Percentiles rank a stretch among this genome's conserved stretches.
These are phyloP conservation scores for Drosophila varians DNA, from an alignment of 1,140 invertebrate species.

Conservation along the genomic window DNA sequence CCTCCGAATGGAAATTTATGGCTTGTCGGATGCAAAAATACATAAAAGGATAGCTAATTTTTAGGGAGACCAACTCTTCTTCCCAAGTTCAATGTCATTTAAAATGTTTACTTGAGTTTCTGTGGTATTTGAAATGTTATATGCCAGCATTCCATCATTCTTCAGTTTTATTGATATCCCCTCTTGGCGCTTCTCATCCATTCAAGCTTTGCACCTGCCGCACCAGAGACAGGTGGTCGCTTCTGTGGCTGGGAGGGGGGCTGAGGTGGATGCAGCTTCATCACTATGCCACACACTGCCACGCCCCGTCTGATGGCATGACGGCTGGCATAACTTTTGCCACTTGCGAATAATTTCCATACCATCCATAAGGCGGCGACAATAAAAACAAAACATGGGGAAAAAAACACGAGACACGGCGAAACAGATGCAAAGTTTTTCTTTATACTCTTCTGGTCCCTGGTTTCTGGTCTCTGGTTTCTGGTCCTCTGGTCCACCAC, in stretches of 20 bases:
- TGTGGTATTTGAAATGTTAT: neutral
- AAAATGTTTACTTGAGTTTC: neutral
- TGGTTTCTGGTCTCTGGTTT: too few relatives aligned
- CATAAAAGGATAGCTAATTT: neutral
- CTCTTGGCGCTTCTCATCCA: conserved; percentile 18
- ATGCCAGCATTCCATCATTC: conserved; percentile 7
- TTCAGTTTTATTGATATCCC: conserved; percentile 26
- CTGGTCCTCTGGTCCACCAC: too few relatives aligned
- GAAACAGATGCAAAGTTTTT: conserved; percentile 55
- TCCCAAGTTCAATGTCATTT: too few relatives aligned
- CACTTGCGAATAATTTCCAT: conserved; percentile 77
- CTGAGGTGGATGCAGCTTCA: neutral
- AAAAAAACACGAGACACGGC: conserved; percentile 23
- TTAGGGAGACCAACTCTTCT: too few relatives aligned
- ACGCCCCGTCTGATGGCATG: conserved; percentile 46
- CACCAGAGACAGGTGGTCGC: conserved; percentile 57
- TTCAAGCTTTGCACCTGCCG: conserved; percentile 24
- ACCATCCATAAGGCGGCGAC: conserved; percentile 54
- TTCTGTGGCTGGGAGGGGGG: neutral
- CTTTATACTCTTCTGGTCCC: conserved; percentile 2
- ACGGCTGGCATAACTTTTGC: conserved; percentile 59
- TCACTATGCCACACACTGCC: conserved; percentile 23
- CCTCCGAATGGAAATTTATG: conserved; percentile 17
- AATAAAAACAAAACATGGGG: conserved; percentile 60
- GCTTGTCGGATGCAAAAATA: conserved; percentile 11